A percentile compares a stretch with the other conserved stretches of the same genome.
Conservation (phyloP, 1,140 invertebrate genomes). For the Dreissena polymorpha region DNA sequence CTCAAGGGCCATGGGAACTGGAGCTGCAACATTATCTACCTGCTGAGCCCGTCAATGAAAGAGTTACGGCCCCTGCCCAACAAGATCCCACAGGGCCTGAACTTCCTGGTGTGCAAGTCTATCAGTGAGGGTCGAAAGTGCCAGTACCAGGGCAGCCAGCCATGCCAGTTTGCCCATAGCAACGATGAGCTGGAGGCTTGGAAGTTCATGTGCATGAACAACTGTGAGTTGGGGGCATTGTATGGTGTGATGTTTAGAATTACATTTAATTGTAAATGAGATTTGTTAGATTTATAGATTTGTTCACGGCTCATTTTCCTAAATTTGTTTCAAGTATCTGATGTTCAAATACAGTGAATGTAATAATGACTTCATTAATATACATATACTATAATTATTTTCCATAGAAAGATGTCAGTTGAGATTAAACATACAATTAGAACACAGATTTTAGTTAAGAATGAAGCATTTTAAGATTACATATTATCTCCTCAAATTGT, state of each 20-base stretch:
- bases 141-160: slow-evolving; percentile 85
- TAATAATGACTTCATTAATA: too few species aligned
- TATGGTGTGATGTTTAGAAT: neutral
- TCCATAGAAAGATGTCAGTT: too few species aligned
- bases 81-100: slow-evolving; percentile 63
- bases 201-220: slow-evolving; percentile 72
- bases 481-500: too few species aligned
- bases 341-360: too few species aligned
- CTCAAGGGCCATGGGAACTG: slow-evolving; percentile 68
- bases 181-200: slow-evolving; percentile 89
- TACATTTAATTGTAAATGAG: neutral
- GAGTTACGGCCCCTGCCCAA: slow-evolving; percentile 67
- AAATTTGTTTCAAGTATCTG: too few species aligned
- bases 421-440: too few species aligned
- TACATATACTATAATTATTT: too few species aligned
- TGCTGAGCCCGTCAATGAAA: slow-evolving; percentile 64
- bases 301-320: too few species aligned
- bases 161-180: slow-evolving; percentile 95
- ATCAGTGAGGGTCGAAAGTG: slow-evolving; percentile 67
- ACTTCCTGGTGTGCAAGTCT: slow-evolving; percentile 70
- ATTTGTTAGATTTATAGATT: too few species aligned
- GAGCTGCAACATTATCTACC: slow-evolving; percentile 63
- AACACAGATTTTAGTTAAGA: too few species aligned
- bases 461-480: too few species aligned
- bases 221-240: slow-evolving; percentile 58